These are phyloP conservation scores for Lasioglossum vierecki DNA, from an alignment of 2,888 invertebrate species.

Conservation along the genomic window DNA sequence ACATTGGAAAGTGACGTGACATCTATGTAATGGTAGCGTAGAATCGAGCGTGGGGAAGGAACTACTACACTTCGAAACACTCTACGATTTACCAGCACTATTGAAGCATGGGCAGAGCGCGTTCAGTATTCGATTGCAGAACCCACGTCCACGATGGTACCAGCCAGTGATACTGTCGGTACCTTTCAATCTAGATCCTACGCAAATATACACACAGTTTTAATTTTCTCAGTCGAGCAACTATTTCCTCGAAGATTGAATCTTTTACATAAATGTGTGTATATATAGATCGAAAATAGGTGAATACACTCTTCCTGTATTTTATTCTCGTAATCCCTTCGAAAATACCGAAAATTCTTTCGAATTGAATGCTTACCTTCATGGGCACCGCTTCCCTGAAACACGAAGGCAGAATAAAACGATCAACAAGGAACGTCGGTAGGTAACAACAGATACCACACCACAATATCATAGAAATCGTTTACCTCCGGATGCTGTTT, in stretches of 20 bases:
- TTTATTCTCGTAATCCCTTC: neutral
- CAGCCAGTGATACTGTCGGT: slow-evolving; percentile 80
- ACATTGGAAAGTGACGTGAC: slow-evolving; percentile 18
- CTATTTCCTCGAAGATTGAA: neutral
- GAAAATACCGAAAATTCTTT: neutral
- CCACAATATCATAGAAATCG: neutral
- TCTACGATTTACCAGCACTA: slow-evolving; percentile 83
- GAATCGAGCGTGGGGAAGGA: slow-evolving; percentile 17
- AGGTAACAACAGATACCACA: neutral
- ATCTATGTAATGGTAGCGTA: slow-evolving; percentile 18
- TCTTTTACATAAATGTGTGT: neutral
- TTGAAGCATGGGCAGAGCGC: slow-evolving; percentile 83
- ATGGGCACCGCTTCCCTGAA: slow-evolving; percentile 74
- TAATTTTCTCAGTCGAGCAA: slow-evolving; percentile 33
- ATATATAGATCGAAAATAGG: neutral
- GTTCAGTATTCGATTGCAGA: slow-evolving; percentile 83
- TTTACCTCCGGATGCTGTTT: slow-evolving; percentile 77
- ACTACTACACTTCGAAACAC: slow-evolving; percentile 56
- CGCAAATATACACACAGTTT: slow-evolving; percentile 69
- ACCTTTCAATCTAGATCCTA: slow-evolving; percentile 81
- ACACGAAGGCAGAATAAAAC: slow-evolving; percentile 53
- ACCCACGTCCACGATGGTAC: slow-evolving; percentile 83
- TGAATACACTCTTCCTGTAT: neutral
- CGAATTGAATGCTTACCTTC: slow-evolving; percentile 75
- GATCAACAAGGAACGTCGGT: neutral